Conservation (phyloP, 2,113 vertebrate genomes). For the Merops nubicus region DNA sequence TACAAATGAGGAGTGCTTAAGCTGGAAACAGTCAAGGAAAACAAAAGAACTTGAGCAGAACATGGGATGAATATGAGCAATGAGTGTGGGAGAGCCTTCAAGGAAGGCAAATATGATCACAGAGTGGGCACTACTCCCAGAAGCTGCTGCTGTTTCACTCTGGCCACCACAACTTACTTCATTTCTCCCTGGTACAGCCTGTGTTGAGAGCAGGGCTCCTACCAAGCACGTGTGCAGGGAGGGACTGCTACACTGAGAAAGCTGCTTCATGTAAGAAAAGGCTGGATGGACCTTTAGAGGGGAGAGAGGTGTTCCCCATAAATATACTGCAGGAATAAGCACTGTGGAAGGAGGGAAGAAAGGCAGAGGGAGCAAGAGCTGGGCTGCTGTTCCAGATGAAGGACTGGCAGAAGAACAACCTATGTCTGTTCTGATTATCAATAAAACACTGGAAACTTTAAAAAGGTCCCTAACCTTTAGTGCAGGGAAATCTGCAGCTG, state of each 20-base stretch:
- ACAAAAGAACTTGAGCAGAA: background rate
- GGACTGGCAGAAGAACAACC: background rate
- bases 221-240: background rate
- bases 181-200: background rate
- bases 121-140: background rate
- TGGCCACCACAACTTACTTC: background rate
- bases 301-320: background rate
- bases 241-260: background rate
- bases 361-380: background rate
- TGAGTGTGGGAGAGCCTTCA: background rate
- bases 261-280: background rate
- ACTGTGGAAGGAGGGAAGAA: background rate
- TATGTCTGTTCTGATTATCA: background rate
- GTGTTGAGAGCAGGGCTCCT: background rate
- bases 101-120: background rate
- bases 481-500: background rate
- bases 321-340: background rate
- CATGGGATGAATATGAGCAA: background rate
- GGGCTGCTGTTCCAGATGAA: background rate
- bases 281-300: background rate
- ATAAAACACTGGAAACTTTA: background rate
- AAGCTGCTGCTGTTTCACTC: background rate
- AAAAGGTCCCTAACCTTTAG: background rate
- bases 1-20: slow-evolving; percentile 14
- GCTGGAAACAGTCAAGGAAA: slow-evolving; percentile 7